Evolutionary conservation across 1,140 invertebrate genomes (phyloP), one percentile per base, ranked within the genome.

Genomic region (Conus betulinus): DNA sequence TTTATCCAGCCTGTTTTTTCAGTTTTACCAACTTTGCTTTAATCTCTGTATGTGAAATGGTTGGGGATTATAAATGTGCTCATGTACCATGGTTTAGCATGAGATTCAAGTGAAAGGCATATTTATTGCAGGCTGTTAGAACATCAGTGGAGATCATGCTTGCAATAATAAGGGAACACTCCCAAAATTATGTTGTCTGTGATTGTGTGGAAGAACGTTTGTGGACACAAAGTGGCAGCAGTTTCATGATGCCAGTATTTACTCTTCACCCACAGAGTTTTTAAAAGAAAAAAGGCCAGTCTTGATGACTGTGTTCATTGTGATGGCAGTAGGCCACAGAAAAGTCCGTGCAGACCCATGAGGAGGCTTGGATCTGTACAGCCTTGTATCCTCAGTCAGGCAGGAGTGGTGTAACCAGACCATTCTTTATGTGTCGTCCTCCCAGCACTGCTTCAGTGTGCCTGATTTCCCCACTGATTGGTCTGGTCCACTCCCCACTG

Each of bases 121-220:
- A 71, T 71, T 71, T 71, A 71, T 13, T 13, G 67, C 67, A 71
- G 67, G 23, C 67, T 71, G 15, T 23, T n/a, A 17, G 23, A 11
- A 20, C 20, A 1, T 71, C 8, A 10, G 6, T 23, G 20, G 67
- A 71, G 11, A 71, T n/a, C 67, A 20, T 71, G 79, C 15, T 81
- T 81, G 79, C 79, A 81, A 81, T 81, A 81, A 78, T 39, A 81
- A 81, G 79, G 79, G 51, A 27, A 39, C 17, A 39, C 76, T 78
- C 76, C 39, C 76, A 13, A 13, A 11, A 39, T 78, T 23, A 15
- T 81, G 39, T 81, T 13, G 52, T 81, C 27, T 81, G 79, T 81
- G 39, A 10, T 39, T 53, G 51, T 52, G 25, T 51, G 76, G 11
- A 25, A 11, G 76, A 39, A 25, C 39, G 76, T 51, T 23, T 79